Conservation (phyloP, 2,113 vertebrate genomes). For the Platichthys flesus region DNA sequence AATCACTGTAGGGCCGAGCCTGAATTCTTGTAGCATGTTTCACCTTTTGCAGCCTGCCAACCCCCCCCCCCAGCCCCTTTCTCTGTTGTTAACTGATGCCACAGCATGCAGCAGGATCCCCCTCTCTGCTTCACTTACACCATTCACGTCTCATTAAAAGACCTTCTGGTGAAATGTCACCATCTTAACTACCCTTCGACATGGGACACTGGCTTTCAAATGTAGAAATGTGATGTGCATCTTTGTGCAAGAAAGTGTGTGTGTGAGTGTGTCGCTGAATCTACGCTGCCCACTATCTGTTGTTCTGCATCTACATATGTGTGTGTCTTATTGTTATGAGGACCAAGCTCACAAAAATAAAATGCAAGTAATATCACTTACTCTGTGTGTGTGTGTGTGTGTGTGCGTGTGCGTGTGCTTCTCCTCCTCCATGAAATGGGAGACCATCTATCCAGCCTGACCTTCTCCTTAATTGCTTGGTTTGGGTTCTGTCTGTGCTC, state of each 20-base stretch:
- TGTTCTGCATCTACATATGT: background rate
- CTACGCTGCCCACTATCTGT: conserved; percentile 17
- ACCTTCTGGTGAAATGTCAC: conserved; percentile 65
- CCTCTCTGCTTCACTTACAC: conserved; percentile 31
- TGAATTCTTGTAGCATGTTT: conserved; percentile 1
- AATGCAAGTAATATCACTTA: conserved; percentile 41
- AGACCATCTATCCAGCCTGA: conserved; percentile 77
- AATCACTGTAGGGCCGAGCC: background rate
- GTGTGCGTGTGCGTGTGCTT: conserved; percentile 19
- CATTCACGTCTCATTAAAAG: conserved; percentile 63
- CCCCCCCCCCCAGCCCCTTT: background rate
- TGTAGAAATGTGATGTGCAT: conserved; percentile 45
- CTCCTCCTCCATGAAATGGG: conserved; percentile 65
- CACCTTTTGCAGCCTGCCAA: background rate
- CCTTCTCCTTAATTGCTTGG: conserved; percentile 84
- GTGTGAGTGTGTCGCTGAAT: conserved; percentile 21
- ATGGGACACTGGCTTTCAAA: conserved; percentile 55
- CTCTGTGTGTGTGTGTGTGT: conserved; percentile 32
- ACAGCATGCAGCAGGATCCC: conserved; percentile 17
- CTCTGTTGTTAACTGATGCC: conserved; percentile 34
- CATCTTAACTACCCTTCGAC: conserved; percentile 51
- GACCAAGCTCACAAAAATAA: background rate
- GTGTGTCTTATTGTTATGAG: conserved; percentile 11
- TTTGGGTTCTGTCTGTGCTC: conserved; percentile 77
- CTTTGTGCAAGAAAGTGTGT: background rate